Evolutionary conservation across 2,888 invertebrate genomes (phyloP).

Genomic region (Eustalomyia histrio): DNA sequence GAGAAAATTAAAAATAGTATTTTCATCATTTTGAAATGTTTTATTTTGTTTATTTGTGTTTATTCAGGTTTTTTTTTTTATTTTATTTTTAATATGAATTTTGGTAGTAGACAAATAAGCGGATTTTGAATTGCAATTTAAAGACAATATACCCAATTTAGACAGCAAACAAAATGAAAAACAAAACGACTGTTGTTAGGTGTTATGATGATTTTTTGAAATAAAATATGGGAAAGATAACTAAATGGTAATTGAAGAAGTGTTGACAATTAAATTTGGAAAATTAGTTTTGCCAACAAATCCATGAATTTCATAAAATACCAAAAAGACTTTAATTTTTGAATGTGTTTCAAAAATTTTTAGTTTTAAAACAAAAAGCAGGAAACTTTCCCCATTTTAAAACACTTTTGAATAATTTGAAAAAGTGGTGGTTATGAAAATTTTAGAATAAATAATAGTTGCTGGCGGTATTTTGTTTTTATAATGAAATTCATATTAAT

Average conservation of each 20-base stretch:
- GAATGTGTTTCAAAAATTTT: too few species aligned
- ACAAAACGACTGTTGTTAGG: constrained; percentile 23
- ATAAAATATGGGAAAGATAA: constrained; percentile 10
- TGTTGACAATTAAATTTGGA: too few species aligned
- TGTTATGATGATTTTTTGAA: constrained; percentile 21
- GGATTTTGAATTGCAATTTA: constrained; percentile 64
- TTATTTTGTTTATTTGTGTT: constrained; percentile 35
- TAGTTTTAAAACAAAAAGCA: too few species aligned
- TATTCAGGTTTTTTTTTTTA: background rate
- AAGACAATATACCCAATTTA: constrained; percentile 63
- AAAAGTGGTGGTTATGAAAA: constrained; percentile 42
- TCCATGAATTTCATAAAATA: too few species aligned
- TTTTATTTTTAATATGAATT: constrained; percentile 49
- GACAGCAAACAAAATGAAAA: constrained; percentile 34
- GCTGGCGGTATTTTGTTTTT: constrained; percentile 31
- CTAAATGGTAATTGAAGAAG: background rate
- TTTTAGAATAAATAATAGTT: constrained; percentile 38
- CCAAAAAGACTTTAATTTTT: too few species aligned
- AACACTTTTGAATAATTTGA: constrained; percentile 19
- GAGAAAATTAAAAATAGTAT: constrained; percentile 32
- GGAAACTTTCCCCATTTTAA: constrained; percentile 15
- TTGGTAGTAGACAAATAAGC: constrained; percentile 52
- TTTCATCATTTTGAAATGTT: constrained; percentile 41
- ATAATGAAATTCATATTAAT: constrained; percentile 53
- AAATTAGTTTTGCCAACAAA: too few species aligned